Evolutionary conservation across 92 coral and sea anemone species (phyloP).

Genomic region (Virgularia gustaviana): DNA sequence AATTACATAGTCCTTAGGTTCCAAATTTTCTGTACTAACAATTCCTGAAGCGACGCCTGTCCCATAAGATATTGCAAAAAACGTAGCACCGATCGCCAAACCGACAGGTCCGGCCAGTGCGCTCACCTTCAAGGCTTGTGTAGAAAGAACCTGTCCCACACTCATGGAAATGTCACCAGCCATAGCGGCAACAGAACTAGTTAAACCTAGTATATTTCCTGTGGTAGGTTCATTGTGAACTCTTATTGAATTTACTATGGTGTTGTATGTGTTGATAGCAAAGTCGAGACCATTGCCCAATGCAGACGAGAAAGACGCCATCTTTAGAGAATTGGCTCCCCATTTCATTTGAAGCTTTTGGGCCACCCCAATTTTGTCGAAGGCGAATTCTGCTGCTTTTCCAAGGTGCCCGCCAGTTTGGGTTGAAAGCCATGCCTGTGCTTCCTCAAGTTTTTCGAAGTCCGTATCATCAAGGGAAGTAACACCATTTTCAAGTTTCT

Average conservation of each 20-base stretch:
- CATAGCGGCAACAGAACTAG: slow-evolving; percentile 56
- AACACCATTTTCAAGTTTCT: slow-evolving; percentile 36
- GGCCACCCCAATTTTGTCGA: slow-evolving; percentile 15
- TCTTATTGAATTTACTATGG: slow-evolving; percentile 46
- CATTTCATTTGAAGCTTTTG: slow-evolving; percentile 8
- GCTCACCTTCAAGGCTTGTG: neutral
- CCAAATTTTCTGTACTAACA: slow-evolving; percentile 27
- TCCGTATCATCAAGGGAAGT: slow-evolving; percentile 15
- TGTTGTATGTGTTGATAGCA: slow-evolving; percentile 46
- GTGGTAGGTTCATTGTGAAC: slow-evolving; percentile 13
- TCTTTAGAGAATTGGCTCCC: slow-evolving; percentile 40
- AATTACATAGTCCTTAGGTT: slow-evolving; percentile 54
- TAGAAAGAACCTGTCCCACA: slow-evolving; percentile 44
- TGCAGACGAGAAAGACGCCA: slow-evolving; percentile 33
- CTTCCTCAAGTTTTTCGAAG: slow-evolving; percentile 49
- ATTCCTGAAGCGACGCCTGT: slow-evolving; percentile 52
- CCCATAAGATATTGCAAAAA: slow-evolving; percentile 48
- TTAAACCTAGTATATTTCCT: slow-evolving; percentile 34
- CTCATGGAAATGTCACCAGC: slow-evolving; percentile 60
- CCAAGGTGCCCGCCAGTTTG: slow-evolving; percentile 63
- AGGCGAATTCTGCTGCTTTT: slow-evolving; percentile 33
- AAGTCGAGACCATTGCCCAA: slow-evolving; percentile 42
- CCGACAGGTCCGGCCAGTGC: slow-evolving; percentile 52
- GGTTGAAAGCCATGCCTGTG: slow-evolving; percentile 52
- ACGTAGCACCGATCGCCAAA: slow-evolving; percentile 42